Evolutionary conservation across 2,888 invertebrate species (phyloP).

Genomic region (Mesoligia furuncula): DNA sequence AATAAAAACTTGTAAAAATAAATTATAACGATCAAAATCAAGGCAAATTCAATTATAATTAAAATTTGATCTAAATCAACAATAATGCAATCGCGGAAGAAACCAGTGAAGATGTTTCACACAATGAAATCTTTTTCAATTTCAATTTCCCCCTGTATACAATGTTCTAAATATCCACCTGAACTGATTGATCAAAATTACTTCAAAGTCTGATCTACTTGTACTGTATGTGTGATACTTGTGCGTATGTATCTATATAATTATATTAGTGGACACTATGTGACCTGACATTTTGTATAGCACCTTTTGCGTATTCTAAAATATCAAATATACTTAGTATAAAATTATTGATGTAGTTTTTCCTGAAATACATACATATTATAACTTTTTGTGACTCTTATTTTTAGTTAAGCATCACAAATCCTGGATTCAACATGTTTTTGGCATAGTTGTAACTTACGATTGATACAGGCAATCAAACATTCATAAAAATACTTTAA

Average conservation of each 20-base stretch:
- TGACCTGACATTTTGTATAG: constrained; percentile 64
- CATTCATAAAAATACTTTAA: neutral
- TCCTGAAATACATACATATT: constrained; percentile 59
- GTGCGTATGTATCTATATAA: constrained; percentile 54
- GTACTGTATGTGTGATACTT: constrained; percentile 69
- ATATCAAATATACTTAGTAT: constrained; percentile 36
- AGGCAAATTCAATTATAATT: neutral
- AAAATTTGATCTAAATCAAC: no score
- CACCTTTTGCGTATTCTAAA: constrained; percentile 63
- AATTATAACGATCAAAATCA: neutral
- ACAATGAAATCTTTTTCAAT: neutral
- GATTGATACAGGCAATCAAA: neutral
- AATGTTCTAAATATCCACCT: constrained; percentile 22
- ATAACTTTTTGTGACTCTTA: constrained; percentile 5
- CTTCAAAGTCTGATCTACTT: constrained; percentile 66
- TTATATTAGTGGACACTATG: constrained; percentile 59
- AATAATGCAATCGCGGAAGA: neutral
- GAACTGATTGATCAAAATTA: constrained; percentile 55
- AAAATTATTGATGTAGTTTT: constrained; percentile 53
- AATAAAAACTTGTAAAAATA: neutral
- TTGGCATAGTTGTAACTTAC: neutral
- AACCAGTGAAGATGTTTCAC: neutral
- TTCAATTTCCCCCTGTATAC: constrained; percentile 11
- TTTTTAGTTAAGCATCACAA: neutral
- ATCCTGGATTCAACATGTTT: neutral